Evolutionary conservation across 2,888 invertebrate species (phyloP), one percentile per base, ranked within the genome.

Genomic region (Cetonia aurata): DNA sequence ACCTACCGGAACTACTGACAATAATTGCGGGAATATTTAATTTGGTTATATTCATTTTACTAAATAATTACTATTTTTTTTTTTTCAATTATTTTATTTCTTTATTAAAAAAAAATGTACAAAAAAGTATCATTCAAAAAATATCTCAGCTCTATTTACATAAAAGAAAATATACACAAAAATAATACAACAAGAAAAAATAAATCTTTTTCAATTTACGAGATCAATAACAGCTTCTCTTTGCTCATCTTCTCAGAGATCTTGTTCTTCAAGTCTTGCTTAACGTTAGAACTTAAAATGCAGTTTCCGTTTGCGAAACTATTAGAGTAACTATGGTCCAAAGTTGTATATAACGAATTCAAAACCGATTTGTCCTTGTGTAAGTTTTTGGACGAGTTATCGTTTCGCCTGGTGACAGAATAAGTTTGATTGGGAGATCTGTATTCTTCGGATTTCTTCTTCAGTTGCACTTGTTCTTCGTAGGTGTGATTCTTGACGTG

Each of bases 401-500:
- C 15, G n/a, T 37, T 65, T 46, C 44, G 62, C 19, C 13, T 53
- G 25, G 53, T 17, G 12, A 25, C 12, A 6, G 52, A 44, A 42
- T 53, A 69, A 33, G 25, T 69, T 57, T 50, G 55, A 13, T 31
- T 57, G n/a, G 60, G 68, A 1, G 56, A 55, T 17, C 55, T 71
- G 15, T 55, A 67, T 37, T 71, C 69, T 42, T 50, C 53, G 25
- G 62, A 57, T 70, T 78, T 81, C 62, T 78, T 80, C 73, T 85
- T 85, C 6, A 85, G 75, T 72, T 82, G 81, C 73, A 83, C 71
- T 74, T 85, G 85, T 74, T 85, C 85, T 57, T 83, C 83, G 74
- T 77, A 75, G 0, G 81, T 81, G 76, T 95, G 95, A 76, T 94
- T 95, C 81, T 96, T 96, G 19, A 96, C 94, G 85, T 97, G 97